Conservation (phyloP, 2,113 vertebrate genomes). For the Rhinoderma darwinii region DNA sequence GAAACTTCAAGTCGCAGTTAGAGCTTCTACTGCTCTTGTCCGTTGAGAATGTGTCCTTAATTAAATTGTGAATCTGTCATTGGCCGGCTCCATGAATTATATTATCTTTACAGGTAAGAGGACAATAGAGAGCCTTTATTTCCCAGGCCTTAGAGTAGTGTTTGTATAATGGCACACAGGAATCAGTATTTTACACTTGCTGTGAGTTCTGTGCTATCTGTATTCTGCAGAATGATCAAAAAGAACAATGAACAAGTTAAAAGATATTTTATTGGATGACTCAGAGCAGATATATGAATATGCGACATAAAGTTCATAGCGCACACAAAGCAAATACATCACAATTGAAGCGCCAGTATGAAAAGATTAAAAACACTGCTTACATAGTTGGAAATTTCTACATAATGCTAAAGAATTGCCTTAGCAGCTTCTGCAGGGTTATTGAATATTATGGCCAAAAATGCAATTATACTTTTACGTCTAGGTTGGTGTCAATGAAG, state of each 20-base stretch:
- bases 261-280: conserved; percentile 21
- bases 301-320: not conserved
- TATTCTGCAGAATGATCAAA: conserved; percentile 15
- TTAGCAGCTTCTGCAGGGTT: not conserved
- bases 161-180: conserved; percentile 2
- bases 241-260: not conserved
- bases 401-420: not conserved
- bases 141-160: not conserved
- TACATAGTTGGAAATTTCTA: not conserved
- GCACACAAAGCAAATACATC: not conserved
- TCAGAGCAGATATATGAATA: not conserved
- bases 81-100: not conserved
- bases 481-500: not conserved
- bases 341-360: not conserved
- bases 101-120: not conserved
- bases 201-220: not conserved
- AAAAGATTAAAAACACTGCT: not conserved
- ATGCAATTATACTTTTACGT: not conserved
- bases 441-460: not conserved
- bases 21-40: not conserved
- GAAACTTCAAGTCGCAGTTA: not conserved
- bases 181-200: conserved; percentile 27
- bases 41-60: conserved; percentile 5
- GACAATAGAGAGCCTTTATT: conserved; percentile 22
- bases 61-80: not conserved